A percentile compares a stretch with the other conserved stretches of the same genome.
phyloP scores from a whole-genome alignment of 2,888 invertebrate genomes.

The Arge pagana region DNA sequence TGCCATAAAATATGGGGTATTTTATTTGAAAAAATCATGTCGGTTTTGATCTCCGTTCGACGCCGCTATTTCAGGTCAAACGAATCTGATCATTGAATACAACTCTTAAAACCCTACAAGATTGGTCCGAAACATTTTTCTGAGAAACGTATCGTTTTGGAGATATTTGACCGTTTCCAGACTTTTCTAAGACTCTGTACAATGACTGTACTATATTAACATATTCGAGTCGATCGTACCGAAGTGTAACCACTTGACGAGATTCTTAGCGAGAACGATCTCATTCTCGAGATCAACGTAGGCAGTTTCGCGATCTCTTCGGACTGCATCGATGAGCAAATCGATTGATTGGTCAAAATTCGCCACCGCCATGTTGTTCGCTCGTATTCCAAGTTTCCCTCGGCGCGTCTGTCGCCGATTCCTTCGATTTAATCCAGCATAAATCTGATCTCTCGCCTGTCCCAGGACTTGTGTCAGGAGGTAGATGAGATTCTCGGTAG shows the following conservation, averaged over 20 bases:
- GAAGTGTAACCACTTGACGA: slow-evolving; percentile 67
- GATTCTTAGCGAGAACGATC: slow-evolving; percentile 62
- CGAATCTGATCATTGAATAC: no score
- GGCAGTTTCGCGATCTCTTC: slow-evolving; percentile 64
- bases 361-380: slow-evolving; percentile 36
- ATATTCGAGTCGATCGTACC: no score
- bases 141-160: no score
- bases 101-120: no score
- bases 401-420: slow-evolving; percentile 11
- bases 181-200: no score
- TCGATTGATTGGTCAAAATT: slow-evolving; percentile 64
- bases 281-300: slow-evolving; percentile 60
- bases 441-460: slow-evolving; percentile 65
- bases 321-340: slow-evolving; percentile 64
- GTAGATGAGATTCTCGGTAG: slow-evolving; percentile 66
- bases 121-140: no score
- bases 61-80: no score
- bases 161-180: no score
- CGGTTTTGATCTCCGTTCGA: no score
- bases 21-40: no score
- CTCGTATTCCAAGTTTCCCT: slow-evolving; percentile 28
- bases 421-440: slow-evolving; percentile 32
- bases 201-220: no score
- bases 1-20: no score
- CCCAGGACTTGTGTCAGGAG: slow-evolving; percentile 67